These are phyloP conservation scores for Burhinus bistriatus DNA, from an alignment of 2,113 vertebrate genomes.

Conservation along the genomic window DNA sequence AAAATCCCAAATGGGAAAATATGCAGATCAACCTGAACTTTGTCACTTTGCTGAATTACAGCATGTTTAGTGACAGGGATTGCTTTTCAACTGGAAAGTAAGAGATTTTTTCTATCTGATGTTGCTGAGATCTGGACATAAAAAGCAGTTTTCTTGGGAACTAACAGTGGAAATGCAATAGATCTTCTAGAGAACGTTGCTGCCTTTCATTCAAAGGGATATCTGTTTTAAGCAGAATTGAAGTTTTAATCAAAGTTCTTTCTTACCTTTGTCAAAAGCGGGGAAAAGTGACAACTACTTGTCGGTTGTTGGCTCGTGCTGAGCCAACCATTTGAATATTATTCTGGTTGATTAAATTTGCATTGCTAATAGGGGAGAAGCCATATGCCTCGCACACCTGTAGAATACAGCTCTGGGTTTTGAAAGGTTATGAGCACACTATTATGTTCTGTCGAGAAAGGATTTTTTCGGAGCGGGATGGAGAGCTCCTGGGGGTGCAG, in stretches of 20 bases:
- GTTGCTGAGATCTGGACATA: background rate
- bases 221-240: background rate
- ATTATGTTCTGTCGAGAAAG: background rate
- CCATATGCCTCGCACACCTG: slow-evolving; percentile 53
- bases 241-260: slow-evolving; percentile 47
- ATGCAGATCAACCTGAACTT: slow-evolving; percentile 41
- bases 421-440: slow-evolving; percentile 30
- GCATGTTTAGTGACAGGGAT: background rate
- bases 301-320: slow-evolving; percentile 11
- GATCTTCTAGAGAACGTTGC: background rate
- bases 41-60: slow-evolving; percentile 2
- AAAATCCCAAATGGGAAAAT: background rate
- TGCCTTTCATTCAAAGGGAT: slow-evolving; percentile 6
- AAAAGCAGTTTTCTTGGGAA: background rate
- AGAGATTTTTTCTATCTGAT: background rate
- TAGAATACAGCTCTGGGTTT: background rate
- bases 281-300: slow-evolving; percentile 23
- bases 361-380: slow-evolving; percentile 55
- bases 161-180: background rate
- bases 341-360: slow-evolving; percentile 65
- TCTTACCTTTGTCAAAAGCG: slow-evolving; percentile 13
- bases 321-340: slow-evolving; percentile 41
- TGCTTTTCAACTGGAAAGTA: slow-evolving; percentile 30
- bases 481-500: background rate
- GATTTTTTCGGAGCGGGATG: background rate